Percentiles rank a stretch among this genome's conserved stretches.
Evolutionary conservation across 2,888 invertebrate species (phyloP).

Genomic region (Drosophila emarginata): DNA sequence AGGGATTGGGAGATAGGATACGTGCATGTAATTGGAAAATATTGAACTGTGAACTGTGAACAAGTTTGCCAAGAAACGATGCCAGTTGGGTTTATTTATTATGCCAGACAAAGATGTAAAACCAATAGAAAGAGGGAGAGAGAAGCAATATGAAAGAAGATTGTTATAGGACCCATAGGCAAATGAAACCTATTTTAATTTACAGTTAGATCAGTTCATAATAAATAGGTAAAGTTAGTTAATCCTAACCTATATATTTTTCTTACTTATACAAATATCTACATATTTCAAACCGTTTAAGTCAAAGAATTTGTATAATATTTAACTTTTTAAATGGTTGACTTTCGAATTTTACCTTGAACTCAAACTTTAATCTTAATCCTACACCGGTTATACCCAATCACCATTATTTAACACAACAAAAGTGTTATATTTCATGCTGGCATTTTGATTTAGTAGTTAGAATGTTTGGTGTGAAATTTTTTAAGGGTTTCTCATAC

Average conservation of each 20-base stretch:
- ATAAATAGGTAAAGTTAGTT: neutral
- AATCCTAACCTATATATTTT: neutral
- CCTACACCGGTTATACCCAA: neutral
- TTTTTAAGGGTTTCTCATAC: constrained; percentile 45
- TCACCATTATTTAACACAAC: neutral
- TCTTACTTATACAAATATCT: neutral
- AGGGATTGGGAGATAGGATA: constrained; percentile 30
- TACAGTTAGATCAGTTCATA: neutral
- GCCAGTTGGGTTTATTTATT: constrained; percentile 50
- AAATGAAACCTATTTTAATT: neutral
- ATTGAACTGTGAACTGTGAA: constrained; percentile 53
- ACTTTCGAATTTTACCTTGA: neutral
- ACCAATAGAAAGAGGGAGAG: constrained; percentile 13
- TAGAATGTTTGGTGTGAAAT: constrained; percentile 37
- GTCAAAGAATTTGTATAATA: too few relatives aligned
- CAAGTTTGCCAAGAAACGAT: constrained; percentile 36
- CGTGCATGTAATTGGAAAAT: constrained; percentile 71
- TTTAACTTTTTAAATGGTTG: neutral
- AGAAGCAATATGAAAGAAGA: constrained; percentile 5
- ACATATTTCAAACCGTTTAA: too few relatives aligned
- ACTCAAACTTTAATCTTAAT: neutral
- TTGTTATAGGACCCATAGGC: constrained; percentile 5
- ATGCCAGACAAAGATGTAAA: constrained; percentile 39
- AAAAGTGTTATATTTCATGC: neutral
- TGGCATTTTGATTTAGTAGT: constrained; percentile 53